Evolutionary conservation across 2,888 invertebrate genomes (phyloP), one percentile per base, ranked within the genome.

Genomic region (Hydroisotoma schaefferi): DNA sequence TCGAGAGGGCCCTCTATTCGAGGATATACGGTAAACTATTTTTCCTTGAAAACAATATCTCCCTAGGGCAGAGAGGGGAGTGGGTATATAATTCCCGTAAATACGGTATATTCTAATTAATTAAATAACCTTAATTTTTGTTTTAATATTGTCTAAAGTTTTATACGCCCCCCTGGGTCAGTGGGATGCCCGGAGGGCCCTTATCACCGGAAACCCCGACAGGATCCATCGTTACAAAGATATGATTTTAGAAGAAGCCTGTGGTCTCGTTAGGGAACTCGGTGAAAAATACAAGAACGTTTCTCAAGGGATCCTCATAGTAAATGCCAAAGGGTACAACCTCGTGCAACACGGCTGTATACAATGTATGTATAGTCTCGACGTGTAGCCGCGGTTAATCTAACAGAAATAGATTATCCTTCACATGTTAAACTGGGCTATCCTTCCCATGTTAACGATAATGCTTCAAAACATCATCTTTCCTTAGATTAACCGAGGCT

Each of bases 311-410:
- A 27, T 49, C 18, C 18, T 27, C 23, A 3, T 49, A 3, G 6
- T 49, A 5, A 49, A 49, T 18, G 29, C 20, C 28, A 4, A 49
- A 3, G 49, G 49, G 18, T 49, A 27, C n/a, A 49, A 28, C 20
- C 27, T 27, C 29, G 28, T 49, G 3, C 49, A 49, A 18, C 49
- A 49, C 5, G 49, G 27, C 29, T 49, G 49, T 49, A 4, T 49
- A n/a, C 49, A 25, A 49, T 49, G 49, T 49, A 49, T 23, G 20
- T 33, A 33, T n/a, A n/a, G n/a, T n/a, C n/a, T n/a, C n/a, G n/a
- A n/a, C n/a, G n/a, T n/a, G n/a, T n/a, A n/a, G n/a, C n/a, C n/a
- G n/a, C n/a, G n/a, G n/a, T n/a, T n/a, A n/a, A n/a, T n/a, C n/a
- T n/a, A n/a, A n/a, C n/a, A n/a, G n/a, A n/a, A n/a, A n/a, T n/a